These are phyloP conservation scores for Listronotus bonariensis DNA, from an alignment of 1,140 invertebrate species.

Conservation along the genomic window DNA sequence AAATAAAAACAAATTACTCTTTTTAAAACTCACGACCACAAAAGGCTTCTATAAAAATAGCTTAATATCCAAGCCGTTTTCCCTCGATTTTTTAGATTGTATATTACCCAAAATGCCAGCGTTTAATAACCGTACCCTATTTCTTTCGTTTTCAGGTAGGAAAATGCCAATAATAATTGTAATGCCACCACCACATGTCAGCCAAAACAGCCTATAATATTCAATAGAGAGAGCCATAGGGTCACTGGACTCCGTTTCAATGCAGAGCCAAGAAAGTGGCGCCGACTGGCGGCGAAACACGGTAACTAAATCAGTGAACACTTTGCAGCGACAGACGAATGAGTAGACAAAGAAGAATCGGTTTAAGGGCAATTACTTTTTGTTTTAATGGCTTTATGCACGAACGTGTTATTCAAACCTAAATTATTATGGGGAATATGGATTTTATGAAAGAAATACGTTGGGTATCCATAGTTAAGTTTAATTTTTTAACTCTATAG, in stretches of 20 bases:
- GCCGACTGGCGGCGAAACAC: conserved; percentile 14
- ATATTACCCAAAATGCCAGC: too few species aligned
- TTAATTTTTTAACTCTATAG: too few species aligned
- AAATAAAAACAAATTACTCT: too few species aligned
- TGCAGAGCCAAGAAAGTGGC: conserved; percentile 24
- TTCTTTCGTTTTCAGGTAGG: too few species aligned
- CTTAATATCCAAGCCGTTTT: too few species aligned
- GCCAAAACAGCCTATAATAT: conserved; percentile 4
- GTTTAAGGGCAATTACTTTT: background rate
- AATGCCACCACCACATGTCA: background rate
- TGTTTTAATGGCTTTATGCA: background rate
- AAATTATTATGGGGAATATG: too few species aligned
- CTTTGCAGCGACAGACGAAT: conserved; percentile 4
- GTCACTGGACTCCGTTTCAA: conserved; percentile 28
- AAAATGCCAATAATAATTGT: background rate
- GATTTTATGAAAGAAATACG: too few species aligned
- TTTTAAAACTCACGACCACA: too few species aligned
- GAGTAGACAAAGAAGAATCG: conserved; percentile 18
- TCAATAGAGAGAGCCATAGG: conserved; percentile 13
- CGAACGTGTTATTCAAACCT: background rate
- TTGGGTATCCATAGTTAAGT: too few species aligned
- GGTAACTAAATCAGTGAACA: conserved; percentile 18
- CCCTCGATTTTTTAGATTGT: too few species aligned
- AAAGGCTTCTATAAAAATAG: too few species aligned
- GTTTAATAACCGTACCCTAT: too few species aligned